These are phyloP conservation scores for Prosapia bicincta DNA, from an alignment of 2,888 invertebrate genomes.

Conservation along the genomic window DNA sequence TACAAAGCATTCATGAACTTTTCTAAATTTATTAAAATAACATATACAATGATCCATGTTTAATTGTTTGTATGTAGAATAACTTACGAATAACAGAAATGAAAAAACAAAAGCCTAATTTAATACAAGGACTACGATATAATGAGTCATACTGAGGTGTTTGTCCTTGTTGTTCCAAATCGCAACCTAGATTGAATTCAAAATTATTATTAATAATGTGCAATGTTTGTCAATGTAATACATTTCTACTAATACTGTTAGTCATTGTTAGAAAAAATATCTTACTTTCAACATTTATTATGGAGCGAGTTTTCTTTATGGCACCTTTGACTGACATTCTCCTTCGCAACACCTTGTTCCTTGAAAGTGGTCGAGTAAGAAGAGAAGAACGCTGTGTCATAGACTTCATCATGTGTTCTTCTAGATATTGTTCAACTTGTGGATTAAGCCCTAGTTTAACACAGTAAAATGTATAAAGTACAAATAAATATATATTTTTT, in stretches of 20 bases:
- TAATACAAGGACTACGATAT: background rate
- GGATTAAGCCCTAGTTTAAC: constrained; percentile 73
- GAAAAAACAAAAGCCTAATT: constrained; percentile 33
- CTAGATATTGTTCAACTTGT: constrained; percentile 82
- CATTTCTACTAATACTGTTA: too few species aligned
- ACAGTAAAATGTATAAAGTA: constrained; percentile 38
- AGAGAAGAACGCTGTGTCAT: constrained; percentile 69
- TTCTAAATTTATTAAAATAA: too few species aligned
- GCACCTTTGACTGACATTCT: constrained; percentile 89
- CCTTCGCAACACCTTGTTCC: constrained; percentile 55
- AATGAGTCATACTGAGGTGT: background rate
- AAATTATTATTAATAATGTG: background rate
- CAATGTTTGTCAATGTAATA: too few species aligned
- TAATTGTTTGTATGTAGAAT: too few species aligned
- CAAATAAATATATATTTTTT: too few species aligned
- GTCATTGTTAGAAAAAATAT: too few species aligned
- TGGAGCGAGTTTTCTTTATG: constrained; percentile 89
- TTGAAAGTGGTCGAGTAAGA: constrained; percentile 53
- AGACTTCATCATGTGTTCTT: constrained; percentile 78
- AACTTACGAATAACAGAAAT: background rate
- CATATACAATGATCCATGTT: too few species aligned
- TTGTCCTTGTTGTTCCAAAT: background rate
- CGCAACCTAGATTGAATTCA: background rate
- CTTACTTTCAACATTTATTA: constrained; percentile 80
- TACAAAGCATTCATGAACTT: too few species aligned